phyloP scores from a whole-genome alignment of 2,113 vertebrate species.

The Phylloscopus trochiloides region DNA sequence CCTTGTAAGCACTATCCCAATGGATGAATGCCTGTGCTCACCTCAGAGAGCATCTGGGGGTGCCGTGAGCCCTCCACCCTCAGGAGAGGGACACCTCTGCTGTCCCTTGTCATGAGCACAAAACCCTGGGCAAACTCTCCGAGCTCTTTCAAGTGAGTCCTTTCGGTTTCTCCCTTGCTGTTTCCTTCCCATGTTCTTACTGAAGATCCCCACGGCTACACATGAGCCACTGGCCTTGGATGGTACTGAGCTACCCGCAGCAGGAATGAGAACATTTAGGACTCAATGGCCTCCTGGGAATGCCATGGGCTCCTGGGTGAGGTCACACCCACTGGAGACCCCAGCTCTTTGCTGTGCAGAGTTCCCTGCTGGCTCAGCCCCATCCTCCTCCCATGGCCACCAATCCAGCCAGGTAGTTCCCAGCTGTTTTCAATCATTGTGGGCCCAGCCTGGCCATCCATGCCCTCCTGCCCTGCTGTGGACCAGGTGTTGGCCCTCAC shows the following conservation, averaged over 20 bases:
- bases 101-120: not conserved
- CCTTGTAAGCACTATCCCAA: not conserved
- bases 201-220: not conserved
- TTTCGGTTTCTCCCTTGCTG: not conserved
- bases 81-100: not conserved
- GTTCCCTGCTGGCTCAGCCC: not conserved
- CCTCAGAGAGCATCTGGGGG: not conserved
- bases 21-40: not conserved
- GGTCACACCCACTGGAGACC: accelerated
- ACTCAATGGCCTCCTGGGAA: not conserved
- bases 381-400: not conserved
- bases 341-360: not conserved
- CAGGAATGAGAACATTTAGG: not conserved
- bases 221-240: not conserved
- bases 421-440: accelerated
- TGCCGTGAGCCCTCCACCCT: not conserved
- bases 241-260: not conserved
- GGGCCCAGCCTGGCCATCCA: not conserved
- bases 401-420: not conserved
- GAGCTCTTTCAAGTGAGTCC: not conserved
- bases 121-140: not conserved
- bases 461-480: not conserved
- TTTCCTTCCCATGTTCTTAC: not conserved
- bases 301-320: not conserved
- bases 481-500: not conserved